These are phyloP conservation scores for Psylliodes chrysocephalus DNA, from an alignment of 2,888 invertebrate species.

Conservation along the genomic window DNA sequence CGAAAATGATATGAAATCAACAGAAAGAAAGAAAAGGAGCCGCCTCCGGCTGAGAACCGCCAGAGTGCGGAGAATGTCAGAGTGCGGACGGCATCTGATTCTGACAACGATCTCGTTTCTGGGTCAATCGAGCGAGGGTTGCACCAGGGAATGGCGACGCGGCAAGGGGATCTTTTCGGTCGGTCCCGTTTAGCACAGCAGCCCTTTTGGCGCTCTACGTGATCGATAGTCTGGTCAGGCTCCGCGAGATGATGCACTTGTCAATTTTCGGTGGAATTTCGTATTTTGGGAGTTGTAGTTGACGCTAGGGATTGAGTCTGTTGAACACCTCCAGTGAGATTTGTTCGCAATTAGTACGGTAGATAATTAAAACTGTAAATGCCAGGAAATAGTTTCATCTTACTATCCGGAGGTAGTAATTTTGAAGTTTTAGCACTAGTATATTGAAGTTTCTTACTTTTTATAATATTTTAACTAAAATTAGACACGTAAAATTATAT, in stretches of 20 bases:
- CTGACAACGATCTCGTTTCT: slow-evolving; percentile 38
- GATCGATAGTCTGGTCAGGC: slow-evolving; percentile 16
- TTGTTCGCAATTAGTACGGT: background rate
- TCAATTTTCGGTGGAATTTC: slow-evolving; percentile 9
- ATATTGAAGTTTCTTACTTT: too few species aligned
- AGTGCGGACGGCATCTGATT: slow-evolving; percentile 36
- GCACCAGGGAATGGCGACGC: background rate
- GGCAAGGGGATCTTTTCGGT: background rate
- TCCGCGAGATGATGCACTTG: slow-evolving; percentile 9
- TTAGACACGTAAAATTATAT: too few species aligned
- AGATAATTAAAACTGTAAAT: too few species aligned
- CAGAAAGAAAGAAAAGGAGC: background rate
- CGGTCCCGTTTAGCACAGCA: slow-evolving; percentile 10
- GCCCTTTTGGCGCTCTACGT: slow-evolving; percentile 15
- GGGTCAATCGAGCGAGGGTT: slow-evolving; percentile 34
- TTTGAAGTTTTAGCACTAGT: too few species aligned
- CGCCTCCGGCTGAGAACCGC: background rate
- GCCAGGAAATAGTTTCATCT: too few species aligned
- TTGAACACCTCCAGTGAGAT: background rate
- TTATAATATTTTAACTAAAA: too few species aligned
- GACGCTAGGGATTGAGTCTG: background rate
- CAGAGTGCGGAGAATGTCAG: background rate
- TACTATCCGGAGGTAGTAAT: too few species aligned
- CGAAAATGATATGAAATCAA: background rate
- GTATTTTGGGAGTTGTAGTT: background rate